Conservation (phyloP, 2,113 vertebrate genomes). For the Siniperca chuatsi region DNA sequence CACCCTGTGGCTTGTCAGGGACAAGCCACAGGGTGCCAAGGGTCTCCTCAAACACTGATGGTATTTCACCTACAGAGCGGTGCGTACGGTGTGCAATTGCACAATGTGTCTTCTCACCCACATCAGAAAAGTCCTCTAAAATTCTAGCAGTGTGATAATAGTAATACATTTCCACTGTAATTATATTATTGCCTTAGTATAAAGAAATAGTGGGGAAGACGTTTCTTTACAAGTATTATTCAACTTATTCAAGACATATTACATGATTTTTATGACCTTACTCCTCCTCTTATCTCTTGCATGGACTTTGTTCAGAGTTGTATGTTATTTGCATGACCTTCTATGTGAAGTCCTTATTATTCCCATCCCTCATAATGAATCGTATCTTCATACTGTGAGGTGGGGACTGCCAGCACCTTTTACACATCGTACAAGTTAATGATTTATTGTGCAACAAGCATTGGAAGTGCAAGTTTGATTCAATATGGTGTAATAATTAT, state of each 20-base stretch:
- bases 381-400: no score
- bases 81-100: not conserved
- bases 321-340: conserved; percentile 4
- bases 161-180: not conserved
- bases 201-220: not conserved
- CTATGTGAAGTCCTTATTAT: not conserved
- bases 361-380: not conserved
- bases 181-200: not conserved
- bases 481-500: conserved; percentile 19
- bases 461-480: not conserved
- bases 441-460: not conserved
- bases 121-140: no score
- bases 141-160: not conserved
- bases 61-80: not conserved
- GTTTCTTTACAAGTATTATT: not conserved
- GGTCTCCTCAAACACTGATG: not conserved
- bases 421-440: conserved; percentile 11
- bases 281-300: conserved; percentile 33
- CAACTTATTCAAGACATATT: not conserved
- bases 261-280: not conserved
- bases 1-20: not conserved
- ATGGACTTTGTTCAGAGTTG: conserved; percentile 13
- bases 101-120: not conserved
- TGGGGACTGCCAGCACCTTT: no score
- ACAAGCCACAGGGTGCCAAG: no score